phyloP scores from a whole-genome alignment of 2,797 vertebrate species.

The Hypotaenidia philippensis region DNA sequence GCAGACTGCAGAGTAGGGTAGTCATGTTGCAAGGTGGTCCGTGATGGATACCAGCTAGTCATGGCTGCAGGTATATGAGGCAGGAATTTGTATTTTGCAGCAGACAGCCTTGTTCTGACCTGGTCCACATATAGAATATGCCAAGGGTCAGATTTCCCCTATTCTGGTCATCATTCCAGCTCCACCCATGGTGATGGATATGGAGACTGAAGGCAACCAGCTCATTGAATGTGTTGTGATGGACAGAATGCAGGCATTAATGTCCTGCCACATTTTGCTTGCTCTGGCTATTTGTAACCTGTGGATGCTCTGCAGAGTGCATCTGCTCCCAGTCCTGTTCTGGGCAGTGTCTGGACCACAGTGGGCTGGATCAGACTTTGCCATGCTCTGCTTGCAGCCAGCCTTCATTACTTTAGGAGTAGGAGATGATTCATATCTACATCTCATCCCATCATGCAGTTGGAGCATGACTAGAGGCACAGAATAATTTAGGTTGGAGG shows the following conservation, averaged over 20 bases:
- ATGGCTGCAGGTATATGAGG: not conserved
- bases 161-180: not conserved
- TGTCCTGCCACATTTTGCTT: not conserved
- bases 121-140: not conserved
- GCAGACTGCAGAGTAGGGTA: not conserved
- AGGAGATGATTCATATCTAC: not conserved
- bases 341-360: not conserved
- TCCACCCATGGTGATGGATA: not conserved
- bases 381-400: not conserved
- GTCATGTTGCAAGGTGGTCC: not conserved
- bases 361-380: not conserved
- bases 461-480: not conserved
- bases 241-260: not conserved
- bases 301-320: not conserved
- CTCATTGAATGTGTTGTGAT: rapidly evolving
- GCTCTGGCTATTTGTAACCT: not conserved
- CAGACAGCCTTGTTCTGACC: not conserved
- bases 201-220: not conserved
- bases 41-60: not conserved
- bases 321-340: not conserved
- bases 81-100: not conserved
- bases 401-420: not conserved
- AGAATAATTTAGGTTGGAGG: not conserved
- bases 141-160: not conserved
- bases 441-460: not conserved